Base-by-base conservation (phyloP, 1,140 invertebrate genomes). In the Oryzaephilus surinamensis region DNA sequence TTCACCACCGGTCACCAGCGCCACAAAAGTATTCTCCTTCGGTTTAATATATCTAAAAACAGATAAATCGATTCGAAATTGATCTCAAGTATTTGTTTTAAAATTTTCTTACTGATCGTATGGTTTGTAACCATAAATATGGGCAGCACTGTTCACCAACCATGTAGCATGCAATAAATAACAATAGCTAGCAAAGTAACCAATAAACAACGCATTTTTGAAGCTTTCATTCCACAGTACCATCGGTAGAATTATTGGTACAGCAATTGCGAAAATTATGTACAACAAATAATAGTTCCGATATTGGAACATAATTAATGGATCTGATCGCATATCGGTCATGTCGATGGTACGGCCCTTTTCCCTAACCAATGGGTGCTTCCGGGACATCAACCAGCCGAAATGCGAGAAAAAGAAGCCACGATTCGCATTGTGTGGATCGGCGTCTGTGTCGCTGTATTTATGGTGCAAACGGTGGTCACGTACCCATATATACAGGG, bases 141-240 rank as follows among this genome's bases (percentile, higher is more conserved):
- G 80, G 4, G 80, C 78, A n/a, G 69, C 68, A 38, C 82, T 86
- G 60, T 94, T 95, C 1, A 94, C 87, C 1, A 84, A 63, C 88
- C 89, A 94, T 0, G 90, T 95, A 0, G 73, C 58, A 55, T 95
- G 77, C 4, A 94, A 64, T 17, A 71, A 67, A 0, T 76, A 2
- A 0, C 74, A 65, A 54, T 89, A 90, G 24, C 88, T 71, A 10
- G 77, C 61, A 18, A 91, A 62, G 19, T 71, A 74, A 11, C 62
- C 52, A 1, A 65, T 50, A 37, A 77, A 71, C 46, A 77, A 64
- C 0, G 75, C 62, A 15, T 64, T 63, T 47, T 64, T 62, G 3
- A 61, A 57, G 12, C 64, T 66, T 54, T 86, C 81, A 12, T 76
- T 74, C 72, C 81, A 89, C 42, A 76, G 82, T 44, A 73, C 70